Evolutionary conservation across 2,113 vertebrate genomes (phyloP), one percentile per base, ranked within the genome.

Genomic region (Cottus gobio): DNA sequence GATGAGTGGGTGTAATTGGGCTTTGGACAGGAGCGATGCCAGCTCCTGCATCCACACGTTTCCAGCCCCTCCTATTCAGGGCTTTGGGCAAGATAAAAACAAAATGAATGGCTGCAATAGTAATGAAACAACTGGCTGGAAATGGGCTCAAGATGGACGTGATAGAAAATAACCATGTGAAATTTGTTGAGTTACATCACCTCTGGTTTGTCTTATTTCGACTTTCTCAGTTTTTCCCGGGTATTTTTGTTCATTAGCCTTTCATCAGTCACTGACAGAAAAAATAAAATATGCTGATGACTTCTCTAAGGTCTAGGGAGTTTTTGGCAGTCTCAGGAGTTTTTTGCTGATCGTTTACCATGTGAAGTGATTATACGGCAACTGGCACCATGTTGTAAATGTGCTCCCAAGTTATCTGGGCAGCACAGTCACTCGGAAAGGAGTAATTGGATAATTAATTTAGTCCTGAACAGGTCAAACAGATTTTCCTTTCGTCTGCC

Each of bases 401-500:
- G 93, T n/a, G 90, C 85, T 85, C 72, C 67, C 56, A 89, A 91
- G 88, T 93, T 94, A 94, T 95, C 93, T 90, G 80, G 82, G 85
- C 83, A 58, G 84, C 84, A 82, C 93, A 95, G 91, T 95, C 92
- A 89, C 87, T 90, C 26, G 85, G 82, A 92, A 85, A 90, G 78
- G 67, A 92, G 85, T 94, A 95, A 94, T 94, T 94, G 92, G 93
- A 94, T 95, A 94, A 94, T 93, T 94, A 94, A 95, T 95, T 95
- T 91, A 90, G 90, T 85, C 71, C 75, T 9, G 86, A 92, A 94
- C 93, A 93, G 91, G 91, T 93, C 90, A 93, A 93, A 92, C 78
- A 37, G 90, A 91, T 93, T 95, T 92, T 90, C 62, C 20, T 80
- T 85, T 89, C 77, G 26, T 87, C 77, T 85, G 83, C 82, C 79